Evolutionary conservation across 2,797 vertebrate genomes (phyloP).

Genomic region (Clamator glandarius): DNA sequence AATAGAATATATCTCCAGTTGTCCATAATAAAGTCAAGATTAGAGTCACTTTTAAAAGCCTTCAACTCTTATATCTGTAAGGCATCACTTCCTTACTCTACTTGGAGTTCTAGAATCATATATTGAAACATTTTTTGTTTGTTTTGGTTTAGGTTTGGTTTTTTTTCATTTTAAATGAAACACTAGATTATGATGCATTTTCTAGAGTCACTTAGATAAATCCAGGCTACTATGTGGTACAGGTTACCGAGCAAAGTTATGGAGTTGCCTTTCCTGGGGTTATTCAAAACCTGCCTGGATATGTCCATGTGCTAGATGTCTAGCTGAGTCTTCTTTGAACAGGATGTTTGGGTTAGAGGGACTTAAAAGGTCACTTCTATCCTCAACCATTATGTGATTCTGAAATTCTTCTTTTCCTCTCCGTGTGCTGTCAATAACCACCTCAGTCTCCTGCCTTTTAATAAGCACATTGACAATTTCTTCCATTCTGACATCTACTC

Average conservation of each 20-base stretch:
- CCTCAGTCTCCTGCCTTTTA: not conserved
- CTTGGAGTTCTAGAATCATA: no score
- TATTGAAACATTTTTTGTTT: not conserved
- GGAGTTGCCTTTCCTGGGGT: not conserved
- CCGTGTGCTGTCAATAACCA: not conserved
- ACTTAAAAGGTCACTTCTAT: not conserved
- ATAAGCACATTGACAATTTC: not conserved
- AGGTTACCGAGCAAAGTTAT: not conserved
- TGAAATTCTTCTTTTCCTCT: not conserved
- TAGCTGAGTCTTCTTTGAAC: not conserved
- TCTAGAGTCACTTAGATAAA: not conserved
- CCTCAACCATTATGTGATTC: not conserved
- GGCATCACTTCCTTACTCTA: not conserved
- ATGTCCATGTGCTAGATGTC: no score
- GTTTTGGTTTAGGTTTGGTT: not conserved
- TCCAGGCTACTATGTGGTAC: not conserved
- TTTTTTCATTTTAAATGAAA: not conserved
- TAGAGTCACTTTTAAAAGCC: not conserved
- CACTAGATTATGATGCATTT: not conserved
- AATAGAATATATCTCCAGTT: not conserved
- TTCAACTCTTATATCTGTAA: not conserved
- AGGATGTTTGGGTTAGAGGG: not conserved
- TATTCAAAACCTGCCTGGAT: not conserved
- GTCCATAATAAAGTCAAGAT: not conserved
- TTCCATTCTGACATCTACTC: not conserved